Conservation (phyloP, 2,113 vertebrate genomes). For the Aptenodytes forsteri region DNA sequence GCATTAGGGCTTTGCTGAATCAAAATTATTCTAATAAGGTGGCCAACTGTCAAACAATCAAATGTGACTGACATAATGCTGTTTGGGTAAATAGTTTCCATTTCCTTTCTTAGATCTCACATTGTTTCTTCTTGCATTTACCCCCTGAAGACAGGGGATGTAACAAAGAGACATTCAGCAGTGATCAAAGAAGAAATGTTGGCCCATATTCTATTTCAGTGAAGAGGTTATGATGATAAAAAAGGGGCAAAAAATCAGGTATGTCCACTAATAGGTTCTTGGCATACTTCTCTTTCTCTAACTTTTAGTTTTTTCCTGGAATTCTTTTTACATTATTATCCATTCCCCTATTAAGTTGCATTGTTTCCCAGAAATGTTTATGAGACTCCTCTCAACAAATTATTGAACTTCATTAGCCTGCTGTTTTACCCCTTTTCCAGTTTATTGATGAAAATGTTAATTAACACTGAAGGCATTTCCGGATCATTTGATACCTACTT, state of each 20-base stretch:
- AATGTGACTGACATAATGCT: background rate
- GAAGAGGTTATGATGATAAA: background rate
- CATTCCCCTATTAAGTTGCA: background rate
- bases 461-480: background rate
- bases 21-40: background rate
- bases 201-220: background rate
- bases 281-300: background rate
- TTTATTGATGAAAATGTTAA: background rate
- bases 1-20: background rate
- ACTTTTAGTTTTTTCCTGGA: background rate
- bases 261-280: background rate
- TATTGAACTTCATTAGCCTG: background rate
- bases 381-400: background rate
- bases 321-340: background rate
- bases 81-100: background rate
- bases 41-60: background rate
- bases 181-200: background rate
- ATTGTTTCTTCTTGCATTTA: background rate
- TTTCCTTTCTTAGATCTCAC: background rate
- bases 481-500: background rate
- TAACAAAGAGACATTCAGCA: background rate
- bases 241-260: rapidly evolving
- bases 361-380: background rate
- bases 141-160: background rate
- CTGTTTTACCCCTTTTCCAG: background rate